Evolutionary conservation across 2,888 invertebrate genomes (phyloP), one percentile per base, ranked within the genome.

Genomic region (Scrobipalpa atriplicella): DNA sequence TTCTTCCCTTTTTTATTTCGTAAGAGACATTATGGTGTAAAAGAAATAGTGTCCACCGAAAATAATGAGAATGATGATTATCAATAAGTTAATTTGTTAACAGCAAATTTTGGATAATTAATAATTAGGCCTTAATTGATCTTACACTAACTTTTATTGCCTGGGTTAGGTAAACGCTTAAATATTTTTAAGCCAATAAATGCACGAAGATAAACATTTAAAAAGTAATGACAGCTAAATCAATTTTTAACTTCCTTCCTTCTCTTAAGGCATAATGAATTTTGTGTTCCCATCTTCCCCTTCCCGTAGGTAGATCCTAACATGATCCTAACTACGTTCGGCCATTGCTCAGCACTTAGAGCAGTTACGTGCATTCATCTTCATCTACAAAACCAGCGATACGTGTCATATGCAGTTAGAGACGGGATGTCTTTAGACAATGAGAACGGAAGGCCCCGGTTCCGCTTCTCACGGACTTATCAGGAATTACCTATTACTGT

Each of bases 341-440:
- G 52, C 29, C 63, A 38, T n/a, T 63, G 63, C 36, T 52, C 63
- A 63, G 63, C 47, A n/a, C 19, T 56, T 54, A 19, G 9, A 54
- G 54, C 56, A 10, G 36, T 29, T 58, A 58, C 38, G 36, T 62
- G 62, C 62, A 62, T 63, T 51, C 63, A 52, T 63, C 63, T 63
- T 58, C 58, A 58, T 58, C 16, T 52, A 38, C 36, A 18, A 51
- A 47, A 21, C 38, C n/a, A 60, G 19, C 61, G n/a, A 47, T 52
- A 43, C 36, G 18, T 56, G 29, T 66, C 62, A 66, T 41, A 65
- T 63, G 64, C 51, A 39, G 69, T 72, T 70, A 65, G 72, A 73
- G 73, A 75, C 86, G 83, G 89, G 87, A 89, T 83, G 87, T 79
- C 79, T 85, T 79, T 65, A 76, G 84, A 87, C 87, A 89, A 87